phyloP scores from a whole-genome alignment of 2,888 invertebrate genomes.

The Nemurella pictetii region DNA sequence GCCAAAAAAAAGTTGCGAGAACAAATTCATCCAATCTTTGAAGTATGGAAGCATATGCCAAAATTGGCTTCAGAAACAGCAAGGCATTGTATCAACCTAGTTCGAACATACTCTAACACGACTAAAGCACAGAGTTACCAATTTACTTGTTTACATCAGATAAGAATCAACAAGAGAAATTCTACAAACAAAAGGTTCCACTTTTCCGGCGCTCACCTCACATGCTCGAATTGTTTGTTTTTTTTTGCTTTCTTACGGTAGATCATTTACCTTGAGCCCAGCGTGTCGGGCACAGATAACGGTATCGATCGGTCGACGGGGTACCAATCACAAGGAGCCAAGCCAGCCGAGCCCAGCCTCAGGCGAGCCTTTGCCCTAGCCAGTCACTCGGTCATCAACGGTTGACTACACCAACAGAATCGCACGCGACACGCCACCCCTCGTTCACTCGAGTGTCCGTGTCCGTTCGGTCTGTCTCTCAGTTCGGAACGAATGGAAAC shows the following conservation, averaged over 20 bases:
- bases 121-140: neutral
- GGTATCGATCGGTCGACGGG: constrained; percentile 23
- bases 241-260: neutral
- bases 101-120: neutral
- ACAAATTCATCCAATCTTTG: neutral
- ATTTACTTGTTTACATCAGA: constrained; percentile 1
- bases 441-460: constrained; percentile 33
- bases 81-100: neutral
- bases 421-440: constrained; percentile 33
- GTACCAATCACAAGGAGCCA: constrained; percentile 1
- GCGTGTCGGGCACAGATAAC: constrained; percentile 44
- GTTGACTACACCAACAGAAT: constrained; percentile 39
- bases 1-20: neutral
- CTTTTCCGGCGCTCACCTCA: neutral
- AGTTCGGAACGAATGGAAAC: constrained; percentile 27
- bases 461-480: constrained; percentile 38
- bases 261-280: constrained; percentile 55
- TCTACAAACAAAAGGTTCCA: neutral
- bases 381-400: constrained; percentile 34
- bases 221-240: neutral
- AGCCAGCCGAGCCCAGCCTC: neutral
- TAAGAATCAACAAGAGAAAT: constrained; percentile 10
- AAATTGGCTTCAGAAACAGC: neutral
- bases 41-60: neutral
- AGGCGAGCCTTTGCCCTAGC: constrained; percentile 36